phyloP scores from a whole-genome alignment of 2,888 invertebrate genomes.

The Amphiduros pacificus region DNA sequence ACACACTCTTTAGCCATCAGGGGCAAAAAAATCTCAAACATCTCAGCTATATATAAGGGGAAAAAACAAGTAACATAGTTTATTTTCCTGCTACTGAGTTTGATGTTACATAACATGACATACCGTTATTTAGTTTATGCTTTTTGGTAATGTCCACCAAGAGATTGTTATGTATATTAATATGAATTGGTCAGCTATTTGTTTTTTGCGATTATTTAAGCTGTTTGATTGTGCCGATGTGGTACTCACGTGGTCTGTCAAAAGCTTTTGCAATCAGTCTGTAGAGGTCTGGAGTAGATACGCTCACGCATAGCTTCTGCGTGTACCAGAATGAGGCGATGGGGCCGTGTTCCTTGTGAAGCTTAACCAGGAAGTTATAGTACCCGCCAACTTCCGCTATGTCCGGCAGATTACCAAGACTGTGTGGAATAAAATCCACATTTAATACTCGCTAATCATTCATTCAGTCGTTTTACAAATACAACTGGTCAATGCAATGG shows the following conservation, averaged over 20 bases:
- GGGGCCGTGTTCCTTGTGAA: slow-evolving; percentile 52
- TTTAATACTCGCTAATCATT: too few species aligned
- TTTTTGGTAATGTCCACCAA: not conserved
- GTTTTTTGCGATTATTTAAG: too few species aligned
- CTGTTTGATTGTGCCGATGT: too few species aligned
- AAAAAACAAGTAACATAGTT: slow-evolving; percentile 20
- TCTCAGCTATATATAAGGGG: slow-evolving; percentile 39
- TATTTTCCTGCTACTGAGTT: not conserved
- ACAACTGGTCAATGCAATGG: too few species aligned
- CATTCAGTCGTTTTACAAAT: too few species aligned
- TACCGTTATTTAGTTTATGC: not conserved
- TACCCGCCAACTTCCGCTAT: slow-evolving; percentile 54
- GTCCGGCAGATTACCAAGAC: slow-evolving; percentile 52
- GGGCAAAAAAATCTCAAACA: slow-evolving; percentile 46
- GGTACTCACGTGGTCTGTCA: slow-evolving; percentile 50
- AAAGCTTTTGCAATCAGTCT: slow-evolving; percentile 49
- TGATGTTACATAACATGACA: not conserved
- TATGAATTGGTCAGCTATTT: too few species aligned
- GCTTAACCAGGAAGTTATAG: slow-evolving; percentile 51
- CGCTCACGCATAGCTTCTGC: slow-evolving; percentile 50
- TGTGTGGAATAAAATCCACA: too few species aligned
- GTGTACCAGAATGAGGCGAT: slow-evolving; percentile 58
- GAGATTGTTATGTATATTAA: too few species aligned
- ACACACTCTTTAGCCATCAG: slow-evolving; percentile 37
- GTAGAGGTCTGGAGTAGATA: slow-evolving; percentile 52